phyloP scores from a whole-genome alignment of 1,140 invertebrate species.

The Thaumetopoea pityocampa region DNA sequence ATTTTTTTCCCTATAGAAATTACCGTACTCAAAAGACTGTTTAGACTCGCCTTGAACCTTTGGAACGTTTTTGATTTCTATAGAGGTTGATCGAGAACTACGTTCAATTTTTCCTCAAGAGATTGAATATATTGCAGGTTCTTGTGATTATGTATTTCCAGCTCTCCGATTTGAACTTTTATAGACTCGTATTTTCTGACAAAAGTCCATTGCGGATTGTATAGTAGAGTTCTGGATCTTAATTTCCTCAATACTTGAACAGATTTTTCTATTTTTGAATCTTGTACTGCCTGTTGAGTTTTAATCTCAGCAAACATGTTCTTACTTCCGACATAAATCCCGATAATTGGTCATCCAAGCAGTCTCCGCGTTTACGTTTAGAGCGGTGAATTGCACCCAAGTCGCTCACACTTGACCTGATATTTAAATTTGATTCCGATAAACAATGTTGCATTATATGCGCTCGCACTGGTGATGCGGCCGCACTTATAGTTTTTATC shows the following conservation, averaged over 20 bases:
- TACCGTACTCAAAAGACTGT: conserved; percentile 8
- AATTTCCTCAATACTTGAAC: conserved; percentile 12
- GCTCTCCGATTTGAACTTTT: conserved; percentile 6
- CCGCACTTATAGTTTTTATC: too few species aligned
- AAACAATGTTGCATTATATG: too few species aligned
- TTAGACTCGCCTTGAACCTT: conserved; percentile 14
- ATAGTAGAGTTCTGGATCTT: too few species aligned
- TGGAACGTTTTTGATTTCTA: conserved; percentile 24
- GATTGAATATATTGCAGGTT: conserved; percentile 7
- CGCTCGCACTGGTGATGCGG: too few species aligned
- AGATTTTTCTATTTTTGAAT: conserved; percentile 19
- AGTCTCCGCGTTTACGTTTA: conserved; percentile 11
- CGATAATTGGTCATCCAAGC: conserved; percentile 1
- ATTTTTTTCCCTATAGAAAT: conserved; percentile 4
- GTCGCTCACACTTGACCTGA: too few species aligned
- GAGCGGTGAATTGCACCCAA: conserved; percentile 9
- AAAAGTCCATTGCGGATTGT: too few species aligned
- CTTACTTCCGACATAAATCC: conserved; percentile 23
- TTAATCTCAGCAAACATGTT: conserved; percentile 20
- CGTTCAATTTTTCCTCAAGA: conserved; percentile 19
- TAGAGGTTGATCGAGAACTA: conserved; percentile 11
- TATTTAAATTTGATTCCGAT: too few species aligned
- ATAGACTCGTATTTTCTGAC: too few species aligned
- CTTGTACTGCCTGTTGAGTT: conserved; percentile 18
- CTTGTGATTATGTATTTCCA: not conserved